Conservation (phyloP, 2,888 invertebrate species). For the Nomada hirtipes region DNA sequence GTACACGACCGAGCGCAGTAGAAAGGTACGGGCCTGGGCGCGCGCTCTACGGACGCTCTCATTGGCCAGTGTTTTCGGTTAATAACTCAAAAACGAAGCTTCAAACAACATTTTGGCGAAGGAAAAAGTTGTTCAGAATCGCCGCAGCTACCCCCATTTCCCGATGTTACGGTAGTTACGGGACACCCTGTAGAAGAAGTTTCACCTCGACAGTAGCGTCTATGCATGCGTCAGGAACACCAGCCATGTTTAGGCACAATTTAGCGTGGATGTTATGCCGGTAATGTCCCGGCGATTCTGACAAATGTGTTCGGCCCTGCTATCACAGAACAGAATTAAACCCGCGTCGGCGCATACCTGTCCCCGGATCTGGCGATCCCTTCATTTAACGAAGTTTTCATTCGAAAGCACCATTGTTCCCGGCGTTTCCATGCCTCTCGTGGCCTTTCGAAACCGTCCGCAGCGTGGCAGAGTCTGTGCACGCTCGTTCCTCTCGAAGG, state of each 20-base stretch:
- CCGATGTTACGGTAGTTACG: too few species aligned
- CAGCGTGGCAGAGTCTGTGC: not conserved
- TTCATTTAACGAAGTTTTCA: constrained; percentile 52
- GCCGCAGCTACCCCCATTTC: too few species aligned
- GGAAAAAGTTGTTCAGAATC: too few species aligned
- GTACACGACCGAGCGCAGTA: too few species aligned
- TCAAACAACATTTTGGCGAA: too few species aligned
- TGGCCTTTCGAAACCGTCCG: not conserved
- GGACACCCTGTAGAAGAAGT: too few species aligned
- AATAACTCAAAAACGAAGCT: too few species aligned
- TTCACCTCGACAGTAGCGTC: not conserved
- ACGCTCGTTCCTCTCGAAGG: too few species aligned
- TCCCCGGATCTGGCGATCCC: constrained; percentile 18
- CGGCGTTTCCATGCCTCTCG: too few species aligned
- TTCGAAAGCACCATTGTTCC: constrained; percentile 32
- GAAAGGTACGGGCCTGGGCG: too few species aligned
- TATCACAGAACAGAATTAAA: constrained; percentile 12
- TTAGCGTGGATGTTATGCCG: constrained; percentile 24
- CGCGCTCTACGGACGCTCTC: too few species aligned
- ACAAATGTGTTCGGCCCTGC: constrained; percentile 55
- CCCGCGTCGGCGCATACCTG: constrained; percentile 16
- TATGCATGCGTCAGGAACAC: not conserved
- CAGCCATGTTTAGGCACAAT: constrained; percentile 22
- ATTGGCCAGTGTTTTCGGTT: too few species aligned
- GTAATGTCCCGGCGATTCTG: constrained; percentile 47